Percentiles rank a stretch among this genome's conserved stretches.
Conservation (phyloP, 2,888 invertebrate genomes). For the Adineta ricciae region DNA sequence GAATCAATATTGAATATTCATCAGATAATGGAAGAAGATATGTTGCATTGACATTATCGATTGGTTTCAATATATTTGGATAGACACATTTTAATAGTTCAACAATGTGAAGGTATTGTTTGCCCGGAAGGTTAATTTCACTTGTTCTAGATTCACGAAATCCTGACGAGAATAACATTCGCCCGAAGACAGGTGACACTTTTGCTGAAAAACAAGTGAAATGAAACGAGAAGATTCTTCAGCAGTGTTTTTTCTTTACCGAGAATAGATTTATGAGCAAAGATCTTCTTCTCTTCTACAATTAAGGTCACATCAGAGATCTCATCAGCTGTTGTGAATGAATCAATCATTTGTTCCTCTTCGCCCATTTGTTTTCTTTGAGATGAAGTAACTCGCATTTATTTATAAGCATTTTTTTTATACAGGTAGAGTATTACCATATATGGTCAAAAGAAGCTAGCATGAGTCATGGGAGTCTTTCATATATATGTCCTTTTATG, state of each 20-base stretch:
- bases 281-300: neutral
- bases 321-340: neutral
- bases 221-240: too few species aligned
- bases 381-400: neutral
- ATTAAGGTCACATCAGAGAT: neutral
- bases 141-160: conserved; percentile 1
- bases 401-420: neutral
- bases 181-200: neutral
- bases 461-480: neutral
- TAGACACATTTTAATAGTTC: neutral
- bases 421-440: neutral
- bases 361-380: neutral
- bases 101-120: neutral
- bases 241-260: neutral
- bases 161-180: neutral
- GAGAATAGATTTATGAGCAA: neutral
- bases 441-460: neutral
- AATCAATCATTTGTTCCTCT: neutral
- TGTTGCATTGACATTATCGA: neutral
- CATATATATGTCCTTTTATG: too few species aligned
- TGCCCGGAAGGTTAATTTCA: neutral
- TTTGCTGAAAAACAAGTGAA: too few species aligned
- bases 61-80: neutral
- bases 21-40: neutral
- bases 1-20: neutral